These are phyloP conservation scores for Melinopterus prodromus DNA, from an alignment of 2,888 invertebrate genomes.

Conservation along the genomic window DNA sequence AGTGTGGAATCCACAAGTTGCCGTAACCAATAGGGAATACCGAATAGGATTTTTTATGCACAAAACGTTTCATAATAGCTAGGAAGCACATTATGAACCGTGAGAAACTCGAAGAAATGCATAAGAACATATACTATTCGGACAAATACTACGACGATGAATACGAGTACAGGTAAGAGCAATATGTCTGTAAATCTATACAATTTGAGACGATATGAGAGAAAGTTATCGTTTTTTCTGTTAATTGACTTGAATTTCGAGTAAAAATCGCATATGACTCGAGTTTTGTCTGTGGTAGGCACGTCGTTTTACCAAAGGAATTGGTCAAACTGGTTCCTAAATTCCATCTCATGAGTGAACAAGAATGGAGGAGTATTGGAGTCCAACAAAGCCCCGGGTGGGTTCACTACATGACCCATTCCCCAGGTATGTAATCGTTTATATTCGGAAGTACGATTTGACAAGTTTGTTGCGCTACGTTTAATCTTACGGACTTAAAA, in stretches of 20 bases:
- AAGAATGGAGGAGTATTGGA: constrained; percentile 93
- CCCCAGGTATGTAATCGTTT: constrained; percentile 73
- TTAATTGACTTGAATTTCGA: not conserved
- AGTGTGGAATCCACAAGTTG: not conserved
- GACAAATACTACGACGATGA: constrained; percentile 92
- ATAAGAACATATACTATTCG: constrained; percentile 88
- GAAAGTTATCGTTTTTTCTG: not conserved
- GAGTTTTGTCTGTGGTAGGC: constrained; percentile 67
- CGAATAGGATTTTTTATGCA: not conserved
- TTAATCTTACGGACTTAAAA: no score
- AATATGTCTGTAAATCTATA: constrained; percentile 7
- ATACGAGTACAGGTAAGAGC: constrained; percentile 87
- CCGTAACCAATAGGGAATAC: no score
- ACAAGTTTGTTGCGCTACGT: not conserved
- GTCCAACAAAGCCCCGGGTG: constrained; percentile 97
- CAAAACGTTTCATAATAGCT: not conserved
- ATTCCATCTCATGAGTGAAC: constrained; percentile 91
- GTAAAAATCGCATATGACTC: no score
- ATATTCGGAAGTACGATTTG: not conserved
- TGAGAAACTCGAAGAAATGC: constrained; percentile 52
- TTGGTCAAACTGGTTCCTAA: constrained; percentile 90
- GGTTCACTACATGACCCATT: constrained; percentile 97
- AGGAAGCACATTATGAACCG: constrained; percentile 46
- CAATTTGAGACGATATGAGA: not conserved
- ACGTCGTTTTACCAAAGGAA: constrained; percentile 94